Base-by-base conservation (phyloP, 2,797 vertebrate genomes). In the Enteromius trimaculatus region DNA sequence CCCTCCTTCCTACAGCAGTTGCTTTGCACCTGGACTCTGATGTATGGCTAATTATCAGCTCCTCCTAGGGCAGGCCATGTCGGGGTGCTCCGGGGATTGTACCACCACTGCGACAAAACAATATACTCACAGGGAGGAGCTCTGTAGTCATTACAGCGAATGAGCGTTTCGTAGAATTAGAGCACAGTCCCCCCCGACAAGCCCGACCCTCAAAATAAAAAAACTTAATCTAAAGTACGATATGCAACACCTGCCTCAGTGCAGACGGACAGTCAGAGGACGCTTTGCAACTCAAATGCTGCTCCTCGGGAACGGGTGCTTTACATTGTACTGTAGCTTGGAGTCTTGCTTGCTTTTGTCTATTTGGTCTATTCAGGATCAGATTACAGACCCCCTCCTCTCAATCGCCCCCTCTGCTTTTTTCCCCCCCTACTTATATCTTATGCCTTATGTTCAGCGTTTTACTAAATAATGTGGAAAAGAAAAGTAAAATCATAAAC, bases 1-100 rank as follows among this genome's bases (percentile, higher is more conserved):
- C 86, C 80, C 16, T 71, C 68, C 84, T 85, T 79, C 81, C 87
- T 85, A 86, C 84, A 87, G 85, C 87, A 82, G 90, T 91, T 88
- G 88, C 91, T 90, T 89, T 91, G 93, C 95, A 95, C 94, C 95
- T 95, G 93, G 94, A 92, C 91, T 91, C 31, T 75, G 85, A 91
- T 90, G 93, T 93, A 92, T 95, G 91, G 92, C 91, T 94, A 93
- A 94, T 95, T 94, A 90, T 92, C 86, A 92, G 92, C 92, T 91
- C 89, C 90, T 65, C 84, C 89, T 91, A 89, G 86, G 83, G 91
- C 81, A 86, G 91, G 90, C 92, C 87, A 90, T 90, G 92, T 92
- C 89, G 85, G 84, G 90, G 89, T 88, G n/a, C 87, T 85, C 86
- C 10, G 82, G 87, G 84, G 89, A 90, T 91, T 90, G 86, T 90